Evolutionary conservation across 2,113 vertebrate species (phyloP).

Genomic region (Misgurnus mizolepis): DNA sequence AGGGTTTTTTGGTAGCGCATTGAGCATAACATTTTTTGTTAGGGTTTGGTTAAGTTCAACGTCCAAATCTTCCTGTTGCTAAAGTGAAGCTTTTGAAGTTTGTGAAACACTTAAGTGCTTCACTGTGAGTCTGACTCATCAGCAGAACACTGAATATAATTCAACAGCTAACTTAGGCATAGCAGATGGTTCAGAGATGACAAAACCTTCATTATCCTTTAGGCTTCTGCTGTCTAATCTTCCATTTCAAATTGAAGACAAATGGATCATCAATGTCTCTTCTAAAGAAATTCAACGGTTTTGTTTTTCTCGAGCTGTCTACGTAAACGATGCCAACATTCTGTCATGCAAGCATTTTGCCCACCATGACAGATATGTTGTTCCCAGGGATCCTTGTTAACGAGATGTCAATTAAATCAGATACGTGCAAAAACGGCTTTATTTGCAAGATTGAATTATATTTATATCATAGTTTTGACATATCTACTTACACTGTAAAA

Average conservation of each 20-base stretch:
- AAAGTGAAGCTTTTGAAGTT: conserved; percentile 1
- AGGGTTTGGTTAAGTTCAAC: not conserved
- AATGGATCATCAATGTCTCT: conserved; percentile 17
- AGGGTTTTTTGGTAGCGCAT: no score
- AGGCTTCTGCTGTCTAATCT: conserved; percentile 20
- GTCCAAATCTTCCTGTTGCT: conserved; percentile 3
- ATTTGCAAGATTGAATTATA: not conserved
- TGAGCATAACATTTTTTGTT: no score
- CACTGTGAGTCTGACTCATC: conserved; percentile 8
- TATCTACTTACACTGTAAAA: no score
- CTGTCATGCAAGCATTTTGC: not conserved
- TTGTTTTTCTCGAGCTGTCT: conserved; percentile 4
- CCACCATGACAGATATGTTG: not conserved
- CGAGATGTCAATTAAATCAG: not conserved
- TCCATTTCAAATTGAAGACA: conserved; percentile 10
- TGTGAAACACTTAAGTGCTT: not conserved
- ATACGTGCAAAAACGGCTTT: not conserved
- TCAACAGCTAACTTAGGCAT: not conserved
- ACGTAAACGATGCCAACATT: not conserved
- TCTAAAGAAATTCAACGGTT: no score
- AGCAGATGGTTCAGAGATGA: conserved; percentile 16
- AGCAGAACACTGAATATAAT: not conserved
- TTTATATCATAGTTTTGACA: no score
- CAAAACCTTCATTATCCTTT: conserved; percentile 31
- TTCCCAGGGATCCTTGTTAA: not conserved